Evolutionary conservation across 2,888 invertebrate genomes (phyloP).

Genomic region (Falcaria lacertinaria): DNA sequence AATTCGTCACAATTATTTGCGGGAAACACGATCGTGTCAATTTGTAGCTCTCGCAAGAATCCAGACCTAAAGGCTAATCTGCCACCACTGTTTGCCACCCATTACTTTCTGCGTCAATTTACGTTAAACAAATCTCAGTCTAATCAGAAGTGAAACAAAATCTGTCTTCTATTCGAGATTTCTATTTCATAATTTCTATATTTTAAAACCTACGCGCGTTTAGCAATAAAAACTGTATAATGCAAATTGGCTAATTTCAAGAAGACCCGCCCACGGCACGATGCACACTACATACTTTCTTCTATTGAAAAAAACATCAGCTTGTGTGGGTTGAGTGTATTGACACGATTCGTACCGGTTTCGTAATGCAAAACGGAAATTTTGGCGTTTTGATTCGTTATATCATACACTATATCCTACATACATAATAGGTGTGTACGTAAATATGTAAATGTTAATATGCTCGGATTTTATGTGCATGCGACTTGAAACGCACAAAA

Average conservation of each 20-base stretch:
- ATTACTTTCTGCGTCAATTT: too few relatives aligned
- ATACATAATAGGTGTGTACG: conserved; percentile 27
- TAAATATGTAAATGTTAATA: conserved; percentile 26
- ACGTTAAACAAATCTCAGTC: too few relatives aligned
- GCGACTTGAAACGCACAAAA: neutral
- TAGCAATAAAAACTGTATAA: conserved; percentile 9
- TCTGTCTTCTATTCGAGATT: neutral
- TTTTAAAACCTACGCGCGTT: conserved; percentile 3
- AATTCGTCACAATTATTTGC: neutral
- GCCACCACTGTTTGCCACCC: too few relatives aligned
- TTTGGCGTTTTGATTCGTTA: conserved; percentile 54
- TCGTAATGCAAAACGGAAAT: conserved; percentile 61
- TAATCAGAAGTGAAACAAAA: too few relatives aligned
- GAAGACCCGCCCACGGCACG: conserved; percentile 33
- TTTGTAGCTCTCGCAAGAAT: too few relatives aligned
- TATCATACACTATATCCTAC: conserved; percentile 42
- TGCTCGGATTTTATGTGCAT: conserved; percentile 2
- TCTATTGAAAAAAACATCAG: conserved; percentile 59
- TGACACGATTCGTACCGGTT: conserved; percentile 67
- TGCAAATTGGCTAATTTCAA: conserved; percentile 42
- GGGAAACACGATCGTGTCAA: too few relatives aligned
- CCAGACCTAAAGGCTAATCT: too few relatives aligned
- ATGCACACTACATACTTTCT: conserved; percentile 52
- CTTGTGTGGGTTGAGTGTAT: conserved; percentile 55
- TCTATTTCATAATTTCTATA: conserved; percentile 1